Conservation (phyloP, 2,113 vertebrate species). For the Bagarius yarrelli region DNA sequence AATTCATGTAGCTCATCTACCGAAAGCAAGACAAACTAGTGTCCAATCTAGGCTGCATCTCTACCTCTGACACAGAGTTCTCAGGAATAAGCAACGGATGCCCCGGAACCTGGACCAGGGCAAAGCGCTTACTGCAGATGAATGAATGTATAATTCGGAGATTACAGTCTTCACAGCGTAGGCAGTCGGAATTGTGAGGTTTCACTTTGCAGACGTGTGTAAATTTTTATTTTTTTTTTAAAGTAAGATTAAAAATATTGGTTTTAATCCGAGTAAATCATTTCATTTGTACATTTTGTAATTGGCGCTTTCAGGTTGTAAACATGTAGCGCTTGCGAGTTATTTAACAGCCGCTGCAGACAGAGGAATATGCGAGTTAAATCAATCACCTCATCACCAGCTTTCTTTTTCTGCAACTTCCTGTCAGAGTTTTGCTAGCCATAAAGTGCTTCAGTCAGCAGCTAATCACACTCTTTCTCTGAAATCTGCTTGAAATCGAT, state of each 20-base stretch:
- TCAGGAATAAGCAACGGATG: neutral
- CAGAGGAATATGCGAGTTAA: neutral
- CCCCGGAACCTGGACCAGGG: neutral
- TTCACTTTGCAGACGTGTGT: neutral
- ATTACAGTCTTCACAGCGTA: neutral
- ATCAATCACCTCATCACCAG: neutral
- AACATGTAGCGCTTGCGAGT: too few relatives aligned
- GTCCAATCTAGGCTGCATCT: neutral
- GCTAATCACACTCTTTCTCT: neutral
- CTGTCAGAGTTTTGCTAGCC: neutral
- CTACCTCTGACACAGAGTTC: neutral
- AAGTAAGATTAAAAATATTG: neutral
- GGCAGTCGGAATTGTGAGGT: neutral
- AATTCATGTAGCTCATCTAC: neutral
- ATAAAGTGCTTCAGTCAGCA: constrained; percentile 8
- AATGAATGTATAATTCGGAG: neutral
- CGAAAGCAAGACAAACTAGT: too few relatives aligned
- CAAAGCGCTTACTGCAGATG: neutral
- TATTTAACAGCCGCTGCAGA: neutral
- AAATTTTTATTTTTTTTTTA: neutral
- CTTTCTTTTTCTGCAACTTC: too few relatives aligned
- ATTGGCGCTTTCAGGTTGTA: too few relatives aligned
- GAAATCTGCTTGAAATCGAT: constrained; percentile 1
- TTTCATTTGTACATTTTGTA: neutral
- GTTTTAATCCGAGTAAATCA: neutral